A percentile compares a stretch with the other conserved stretches of the same genome.
Conservation (phyloP, 2,888 invertebrate genomes). For the Rotaria sp. region DNA sequence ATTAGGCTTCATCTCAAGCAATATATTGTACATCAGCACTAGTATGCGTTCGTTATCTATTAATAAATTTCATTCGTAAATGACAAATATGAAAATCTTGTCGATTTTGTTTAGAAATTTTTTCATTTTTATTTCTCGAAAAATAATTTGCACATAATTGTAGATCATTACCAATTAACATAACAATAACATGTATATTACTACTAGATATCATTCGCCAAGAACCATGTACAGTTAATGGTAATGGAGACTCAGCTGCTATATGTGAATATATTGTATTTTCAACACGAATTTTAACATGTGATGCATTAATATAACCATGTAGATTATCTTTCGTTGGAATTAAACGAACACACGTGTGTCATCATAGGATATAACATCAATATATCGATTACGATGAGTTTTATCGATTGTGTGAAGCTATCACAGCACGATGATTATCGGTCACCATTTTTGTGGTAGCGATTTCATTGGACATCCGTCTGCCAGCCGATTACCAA, state of each 20-base stretch:
- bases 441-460: too few relatives aligned
- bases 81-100: not conserved
- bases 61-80: not conserved
- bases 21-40: slow-evolving; percentile 19
- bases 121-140: not conserved
- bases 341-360: slow-evolving; percentile 74
- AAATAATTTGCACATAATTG: slow-evolving; percentile 18
- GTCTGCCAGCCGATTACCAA: too few relatives aligned
- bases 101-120: not conserved
- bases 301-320: slow-evolving; percentile 86
- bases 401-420: too few relatives aligned
- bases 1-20: not conserved
- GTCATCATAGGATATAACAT: slow-evolving; percentile 80
- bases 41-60: not conserved
- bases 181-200: slow-evolving; percentile 12
- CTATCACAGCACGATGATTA: too few relatives aligned
- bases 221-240: not conserved
- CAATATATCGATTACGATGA: slow-evolving; percentile 61
- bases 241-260: not conserved
- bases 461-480: too few relatives aligned
- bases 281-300: slow-evolving; percentile 66
- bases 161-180: slow-evolving; percentile 3
- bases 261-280: slow-evolving; percentile 9
- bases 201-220: not conserved
- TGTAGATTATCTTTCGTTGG: slow-evolving; percentile 73